Evolutionary conservation across 2,797 vertebrate species (phyloP).

Genomic region (Danio albolineatus): DNA sequence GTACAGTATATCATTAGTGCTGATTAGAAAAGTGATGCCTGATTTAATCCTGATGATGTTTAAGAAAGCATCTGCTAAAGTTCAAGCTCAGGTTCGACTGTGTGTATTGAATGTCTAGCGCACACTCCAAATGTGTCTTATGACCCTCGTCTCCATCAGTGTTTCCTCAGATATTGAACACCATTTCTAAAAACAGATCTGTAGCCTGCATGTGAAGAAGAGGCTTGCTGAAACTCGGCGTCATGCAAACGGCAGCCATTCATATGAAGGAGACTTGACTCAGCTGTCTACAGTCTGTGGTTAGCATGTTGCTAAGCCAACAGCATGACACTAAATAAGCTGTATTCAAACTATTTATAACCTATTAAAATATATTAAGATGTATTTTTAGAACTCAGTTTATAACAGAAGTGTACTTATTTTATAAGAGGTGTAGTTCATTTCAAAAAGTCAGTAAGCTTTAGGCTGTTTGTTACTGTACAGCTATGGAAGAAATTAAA

Average conservation of each 20-base stretch:
- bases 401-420: background rate
- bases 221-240: background rate
- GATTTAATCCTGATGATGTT: background rate
- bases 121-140: conserved; percentile 13
- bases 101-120: background rate
- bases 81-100: background rate
- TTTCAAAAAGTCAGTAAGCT: background rate
- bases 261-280: background rate
- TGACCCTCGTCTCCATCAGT: background rate
- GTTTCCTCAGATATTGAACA: conserved; percentile 11
- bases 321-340: background rate
- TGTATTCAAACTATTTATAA: background rate
- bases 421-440: background rate
- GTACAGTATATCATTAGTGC: background rate
- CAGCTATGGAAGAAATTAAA: no score
- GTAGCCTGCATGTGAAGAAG: background rate
- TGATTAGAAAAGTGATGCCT: background rate
- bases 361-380: background rate
- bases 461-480: background rate
- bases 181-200: conserved; percentile 29
- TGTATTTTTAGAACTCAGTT: background rate
- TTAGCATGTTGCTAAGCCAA: conserved; percentile 17
- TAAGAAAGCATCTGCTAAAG: background rate
- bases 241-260: background rate
- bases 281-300: background rate